Evolutionary conservation across 2,113 vertebrate species (phyloP).

Genomic region (Callaeas wilsoni): DNA sequence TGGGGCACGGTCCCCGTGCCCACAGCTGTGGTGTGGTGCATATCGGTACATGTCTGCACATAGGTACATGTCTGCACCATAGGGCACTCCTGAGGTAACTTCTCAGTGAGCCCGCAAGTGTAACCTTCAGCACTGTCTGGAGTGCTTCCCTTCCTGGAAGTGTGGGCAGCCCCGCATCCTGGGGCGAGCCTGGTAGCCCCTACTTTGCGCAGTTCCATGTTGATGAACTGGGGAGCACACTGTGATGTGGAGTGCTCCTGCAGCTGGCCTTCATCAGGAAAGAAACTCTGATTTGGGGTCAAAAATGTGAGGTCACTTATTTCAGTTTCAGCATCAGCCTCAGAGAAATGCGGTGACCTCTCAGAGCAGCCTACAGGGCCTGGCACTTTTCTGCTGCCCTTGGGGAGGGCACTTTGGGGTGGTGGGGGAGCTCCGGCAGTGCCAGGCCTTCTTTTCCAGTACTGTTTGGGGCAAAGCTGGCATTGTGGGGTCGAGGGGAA

Average conservation of each 20-base stretch:
- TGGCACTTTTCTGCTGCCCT: neutral
- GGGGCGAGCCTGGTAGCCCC: neutral
- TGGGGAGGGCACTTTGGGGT: too few species aligned
- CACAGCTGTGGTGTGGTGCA: neutral
- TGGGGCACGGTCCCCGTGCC: fast-evolving
- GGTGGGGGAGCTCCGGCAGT: neutral
- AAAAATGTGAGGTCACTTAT: neutral
- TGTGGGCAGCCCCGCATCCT: fast-evolving
- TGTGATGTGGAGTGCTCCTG: neutral
- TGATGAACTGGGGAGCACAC: fast-evolving
- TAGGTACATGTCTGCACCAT: neutral
- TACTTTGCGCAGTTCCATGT: fast-evolving
- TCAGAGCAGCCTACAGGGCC: neutral
- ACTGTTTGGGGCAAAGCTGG: neutral
- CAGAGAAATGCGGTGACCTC: neutral
- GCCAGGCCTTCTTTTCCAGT: neutral
- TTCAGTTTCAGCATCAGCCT: neutral
- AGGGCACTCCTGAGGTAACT: neutral
- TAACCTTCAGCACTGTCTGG: neutral
- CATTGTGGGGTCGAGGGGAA: fast-evolving
- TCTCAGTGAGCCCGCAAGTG: neutral
- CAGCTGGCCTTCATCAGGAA: neutral
- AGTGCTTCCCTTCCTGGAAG: neutral
- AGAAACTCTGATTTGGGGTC: neutral
- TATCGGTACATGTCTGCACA: too few species aligned